Percentiles rank a stretch among this genome's conserved stretches.
Conservation (phyloP, 2,888 invertebrate genomes). For the Zaprionus obscuricornis region DNA sequence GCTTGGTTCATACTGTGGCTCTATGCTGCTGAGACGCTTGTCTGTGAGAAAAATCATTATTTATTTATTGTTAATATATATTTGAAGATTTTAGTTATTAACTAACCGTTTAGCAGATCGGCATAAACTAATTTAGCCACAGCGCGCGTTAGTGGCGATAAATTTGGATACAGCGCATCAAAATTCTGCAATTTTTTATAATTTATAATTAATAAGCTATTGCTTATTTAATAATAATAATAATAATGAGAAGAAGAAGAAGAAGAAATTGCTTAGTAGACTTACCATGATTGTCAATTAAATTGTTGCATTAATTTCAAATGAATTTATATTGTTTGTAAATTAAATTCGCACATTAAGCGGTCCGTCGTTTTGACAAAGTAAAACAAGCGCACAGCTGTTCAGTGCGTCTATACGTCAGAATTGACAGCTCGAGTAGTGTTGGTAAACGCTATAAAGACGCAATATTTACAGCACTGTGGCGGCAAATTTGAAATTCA, state of each 20-base stretch:
- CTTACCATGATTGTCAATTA: too few species aligned
- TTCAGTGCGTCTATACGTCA: too few species aligned
- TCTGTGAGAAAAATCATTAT: constrained; percentile 30
- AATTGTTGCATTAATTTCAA: background rate
- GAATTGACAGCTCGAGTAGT: constrained; percentile 21
- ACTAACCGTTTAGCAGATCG: constrained; percentile 85
- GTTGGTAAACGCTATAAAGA: constrained; percentile 4
- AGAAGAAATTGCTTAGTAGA: too few species aligned
- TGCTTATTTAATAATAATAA: constrained; percentile 33
- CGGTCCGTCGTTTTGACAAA: too few species aligned
- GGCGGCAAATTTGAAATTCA: constrained; percentile 27
- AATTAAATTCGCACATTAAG: background rate
- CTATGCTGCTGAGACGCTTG: constrained; percentile 39
- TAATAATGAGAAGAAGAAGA: too few species aligned
- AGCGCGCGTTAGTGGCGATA: constrained; percentile 82
- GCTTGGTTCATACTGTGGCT: constrained; percentile 50
- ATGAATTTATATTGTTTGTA: background rate
- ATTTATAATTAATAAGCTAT: background rate
- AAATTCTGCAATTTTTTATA: constrained; percentile 70
- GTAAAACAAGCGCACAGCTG: background rate
- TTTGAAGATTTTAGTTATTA: background rate
- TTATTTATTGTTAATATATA: background rate
- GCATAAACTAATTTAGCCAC: constrained; percentile 85
- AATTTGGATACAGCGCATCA: constrained; percentile 83
- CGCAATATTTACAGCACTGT: too few species aligned